Evolutionary conservation across 1,140 invertebrate species (phyloP).

Genomic region (Phymastichus coffea): DNA sequence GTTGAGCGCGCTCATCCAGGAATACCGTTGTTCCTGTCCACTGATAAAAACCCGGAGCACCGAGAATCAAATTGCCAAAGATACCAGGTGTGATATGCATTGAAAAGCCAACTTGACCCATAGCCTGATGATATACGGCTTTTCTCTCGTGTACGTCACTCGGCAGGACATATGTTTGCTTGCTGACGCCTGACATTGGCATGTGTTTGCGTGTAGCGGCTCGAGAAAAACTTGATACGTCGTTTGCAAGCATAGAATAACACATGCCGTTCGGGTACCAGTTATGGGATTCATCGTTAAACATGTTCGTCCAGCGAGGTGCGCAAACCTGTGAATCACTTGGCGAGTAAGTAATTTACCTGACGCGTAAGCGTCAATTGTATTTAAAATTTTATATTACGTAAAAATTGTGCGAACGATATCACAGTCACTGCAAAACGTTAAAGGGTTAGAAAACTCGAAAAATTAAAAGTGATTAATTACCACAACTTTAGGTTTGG

Average conservation of each 20-base stretch:
- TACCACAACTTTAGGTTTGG: conserved; percentile 37
- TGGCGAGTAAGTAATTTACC: neutral
- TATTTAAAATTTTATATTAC: no score
- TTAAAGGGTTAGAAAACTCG: no score
- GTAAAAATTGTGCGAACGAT: no score
- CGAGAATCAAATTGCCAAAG: conserved; percentile 52
- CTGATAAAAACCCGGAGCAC: conserved; percentile 60
- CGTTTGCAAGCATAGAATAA: conserved; percentile 40
- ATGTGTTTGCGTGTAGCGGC: neutral
- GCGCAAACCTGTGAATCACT: conserved; percentile 37
- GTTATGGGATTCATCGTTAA: neutral
- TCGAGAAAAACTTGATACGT: neutral
- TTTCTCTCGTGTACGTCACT: neutral
- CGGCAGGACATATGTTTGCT: neutral
- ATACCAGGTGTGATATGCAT: conserved; percentile 32
- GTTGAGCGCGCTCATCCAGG: neutral
- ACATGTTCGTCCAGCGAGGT: conserved; percentile 36
- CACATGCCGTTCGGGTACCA: conserved; percentile 53
- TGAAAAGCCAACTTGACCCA: conserved; percentile 49
- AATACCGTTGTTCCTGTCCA: conserved; percentile 54
- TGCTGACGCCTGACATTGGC: neutral
- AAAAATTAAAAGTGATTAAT: no score
- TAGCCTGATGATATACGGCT: conserved; percentile 31
- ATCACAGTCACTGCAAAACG: no score
- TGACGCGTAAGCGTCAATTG: neutral